Evolutionary conservation across 1,140 invertebrate genomes (phyloP), one percentile per base, ranked within the genome.

Genomic region (Holotrichia oblita): DNA sequence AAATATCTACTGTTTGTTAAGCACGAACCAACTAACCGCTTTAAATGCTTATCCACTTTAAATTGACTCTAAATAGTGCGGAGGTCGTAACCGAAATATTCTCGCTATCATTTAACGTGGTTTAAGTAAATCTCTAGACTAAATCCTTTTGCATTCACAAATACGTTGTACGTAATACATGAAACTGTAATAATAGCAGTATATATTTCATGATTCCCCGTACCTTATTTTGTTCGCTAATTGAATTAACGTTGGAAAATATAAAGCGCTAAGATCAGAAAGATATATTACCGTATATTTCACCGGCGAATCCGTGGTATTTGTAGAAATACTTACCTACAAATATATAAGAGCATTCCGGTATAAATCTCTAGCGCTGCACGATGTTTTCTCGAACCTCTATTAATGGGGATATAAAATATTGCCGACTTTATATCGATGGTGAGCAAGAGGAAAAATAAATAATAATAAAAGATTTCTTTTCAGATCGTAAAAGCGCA

Each of bases 261-360:
- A 69, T 69, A 69, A 69, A 69, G 61, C 61, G 61, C 61, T 27
- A 69, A 69, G 61, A 69, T 69, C 61, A 20, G 22, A 69, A 69
- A 69, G 61, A 69, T 69, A 69, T 22, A 69, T 69, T 69, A 69
- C 61, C 61, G 22, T 20, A 69, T 69, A 69, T 69, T 69, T 69
- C 61, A 69, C 61, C 22, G 61, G 22, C 61, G 61, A 69, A 69
- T 69, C 22, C 61, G 61, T n/a, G 61, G 61, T 69, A 69, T 69
- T 69, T 69, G 61, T 69, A 69, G 61, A 69, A 69, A 69, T 69
- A 69, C 61, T 69, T 69, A 69, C 61, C 61, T 69, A 69, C 61
- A 69, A 69, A 69, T 69, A 69, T 69, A 69, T 69, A 69, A 69
- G 22, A 69, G 61, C 61, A 69, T 69, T 69, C 61, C 61, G 61